These are phyloP conservation scores for Amiota mariae DNA, from an alignment of 2,888 invertebrate species.

Conservation along the genomic window DNA sequence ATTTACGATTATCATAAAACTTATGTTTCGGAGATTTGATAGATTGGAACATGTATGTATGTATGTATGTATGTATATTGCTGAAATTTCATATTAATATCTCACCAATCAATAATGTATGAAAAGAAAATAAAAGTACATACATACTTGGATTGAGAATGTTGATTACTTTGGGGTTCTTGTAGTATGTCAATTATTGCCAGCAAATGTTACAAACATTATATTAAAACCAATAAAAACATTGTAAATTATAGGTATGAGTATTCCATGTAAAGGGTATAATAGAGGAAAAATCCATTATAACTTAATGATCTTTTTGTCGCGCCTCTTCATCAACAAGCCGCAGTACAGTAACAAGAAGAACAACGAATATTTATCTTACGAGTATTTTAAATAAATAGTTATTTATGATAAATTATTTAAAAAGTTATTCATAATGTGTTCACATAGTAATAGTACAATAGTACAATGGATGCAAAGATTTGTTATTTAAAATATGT, in stretches of 20 bases:
- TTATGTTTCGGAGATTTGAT: too few relatives aligned
- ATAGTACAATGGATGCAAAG: background rate
- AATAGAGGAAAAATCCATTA: constrained; percentile 39
- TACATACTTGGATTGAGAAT: too few relatives aligned
- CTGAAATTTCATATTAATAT: too few relatives aligned
- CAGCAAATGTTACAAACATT: constrained; percentile 1
- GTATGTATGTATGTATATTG: too few relatives aligned
- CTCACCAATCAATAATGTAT: too few relatives aligned
- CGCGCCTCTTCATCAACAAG: constrained; percentile 3
- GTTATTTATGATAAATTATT: constrained; percentile 27
- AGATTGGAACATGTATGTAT: too few relatives aligned
- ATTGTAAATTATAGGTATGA: background rate
- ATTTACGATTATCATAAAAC: too few relatives aligned
- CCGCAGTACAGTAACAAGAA: too few relatives aligned
- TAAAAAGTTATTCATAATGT: constrained; percentile 15
- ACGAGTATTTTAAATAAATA: constrained; percentile 25
- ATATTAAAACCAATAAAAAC: constrained; percentile 13
- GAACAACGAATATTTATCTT: background rate
- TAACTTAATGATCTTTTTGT: constrained; percentile 22
- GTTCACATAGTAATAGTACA: constrained; percentile 5
- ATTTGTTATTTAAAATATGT: background rate
- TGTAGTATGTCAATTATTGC: constrained; percentile 30
- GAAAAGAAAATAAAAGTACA: too few relatives aligned
- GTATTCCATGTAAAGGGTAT: constrained; percentile 41
- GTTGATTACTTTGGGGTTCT: constrained; percentile 23